Conservation (phyloP, 2,113 vertebrate species). For the Poecile atricapillus region DNA sequence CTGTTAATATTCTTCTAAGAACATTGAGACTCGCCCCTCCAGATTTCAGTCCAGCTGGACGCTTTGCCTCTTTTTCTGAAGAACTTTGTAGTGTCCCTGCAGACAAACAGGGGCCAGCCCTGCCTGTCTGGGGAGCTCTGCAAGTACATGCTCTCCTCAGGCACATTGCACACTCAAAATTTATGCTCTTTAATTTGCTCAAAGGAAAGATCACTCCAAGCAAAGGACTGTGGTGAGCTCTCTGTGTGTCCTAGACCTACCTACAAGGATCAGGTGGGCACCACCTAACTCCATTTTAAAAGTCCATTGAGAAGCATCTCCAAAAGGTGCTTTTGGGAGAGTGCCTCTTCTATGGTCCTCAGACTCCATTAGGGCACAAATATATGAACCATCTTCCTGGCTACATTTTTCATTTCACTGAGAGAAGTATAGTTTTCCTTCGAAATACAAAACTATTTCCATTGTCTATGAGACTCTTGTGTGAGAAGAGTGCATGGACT, state of each 20-base stretch:
- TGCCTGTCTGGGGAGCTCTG: rapidly evolving
- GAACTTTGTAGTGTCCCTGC: background rate
- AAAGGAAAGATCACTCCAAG: background rate
- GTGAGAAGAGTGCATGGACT: background rate
- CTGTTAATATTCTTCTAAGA: background rate
- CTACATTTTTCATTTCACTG: background rate
- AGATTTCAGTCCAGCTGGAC: background rate
- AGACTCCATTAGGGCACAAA: background rate
- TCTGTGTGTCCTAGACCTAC: background rate
- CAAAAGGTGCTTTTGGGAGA: background rate
- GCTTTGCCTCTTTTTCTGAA: background rate
- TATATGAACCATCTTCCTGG: background rate
- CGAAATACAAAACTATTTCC: background rate
- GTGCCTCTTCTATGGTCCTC: background rate
- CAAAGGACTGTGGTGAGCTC: background rate
- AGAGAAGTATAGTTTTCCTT: background rate
- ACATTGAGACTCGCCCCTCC: background rate
- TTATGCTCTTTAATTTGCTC: background rate
- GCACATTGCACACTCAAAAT: background rate
- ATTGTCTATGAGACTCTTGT: background rate
- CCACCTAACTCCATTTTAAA: background rate
- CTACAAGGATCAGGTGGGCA: background rate
- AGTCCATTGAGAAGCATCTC: background rate
- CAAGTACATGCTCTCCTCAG: rapidly evolving
- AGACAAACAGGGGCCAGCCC: background rate